Percentiles rank a stretch among this genome's conserved stretches.
phyloP scores from a whole-genome alignment of 92 coral and sea anemone species.

The Palythoa heliodiscus region DNA sequence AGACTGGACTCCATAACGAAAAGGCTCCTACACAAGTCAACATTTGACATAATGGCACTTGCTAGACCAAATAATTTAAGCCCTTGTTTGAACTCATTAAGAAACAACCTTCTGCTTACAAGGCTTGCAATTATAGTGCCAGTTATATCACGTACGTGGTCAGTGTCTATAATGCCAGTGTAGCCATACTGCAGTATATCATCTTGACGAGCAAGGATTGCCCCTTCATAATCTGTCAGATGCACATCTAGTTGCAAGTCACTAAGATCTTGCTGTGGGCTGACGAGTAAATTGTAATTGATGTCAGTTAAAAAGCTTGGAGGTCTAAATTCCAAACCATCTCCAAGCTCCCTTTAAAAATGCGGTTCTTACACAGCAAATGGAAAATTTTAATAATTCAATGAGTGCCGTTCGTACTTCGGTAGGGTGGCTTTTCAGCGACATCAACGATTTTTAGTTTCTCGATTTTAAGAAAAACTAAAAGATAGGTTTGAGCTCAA shows the following conservation, averaged over 20 bases:
- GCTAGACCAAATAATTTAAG: conserved; percentile 5
- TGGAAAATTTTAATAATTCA: too few species aligned
- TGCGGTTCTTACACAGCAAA: too few species aligned
- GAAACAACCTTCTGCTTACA: conserved; percentile 51
- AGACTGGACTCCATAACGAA: conserved; percentile 44
- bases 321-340: too few species aligned
- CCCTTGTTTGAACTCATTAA: conserved; percentile 38
- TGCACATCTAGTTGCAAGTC: conserved; percentile 49
- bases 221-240: conserved; percentile 48
- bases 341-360: too few species aligned
- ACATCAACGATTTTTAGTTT: too few species aligned
- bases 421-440: too few species aligned
- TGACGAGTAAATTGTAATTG: conserved; percentile 57
- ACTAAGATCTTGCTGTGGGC: conserved; percentile 48
- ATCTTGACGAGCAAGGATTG: conserved; percentile 41
- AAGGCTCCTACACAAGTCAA: conserved; percentile 54
- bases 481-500: too few species aligned
- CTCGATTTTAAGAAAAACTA: too few species aligned
- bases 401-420: too few species aligned
- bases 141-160: conserved; percentile 54
- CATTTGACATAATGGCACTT: conserved; percentile 33
- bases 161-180: conserved; percentile 56
- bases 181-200: conserved; percentile 72
- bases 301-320: conserved; percentile 57
- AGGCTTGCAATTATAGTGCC: conserved; percentile 65